Conservation (phyloP, 2,797 vertebrate genomes). For the Sebastes itinus region DNA sequence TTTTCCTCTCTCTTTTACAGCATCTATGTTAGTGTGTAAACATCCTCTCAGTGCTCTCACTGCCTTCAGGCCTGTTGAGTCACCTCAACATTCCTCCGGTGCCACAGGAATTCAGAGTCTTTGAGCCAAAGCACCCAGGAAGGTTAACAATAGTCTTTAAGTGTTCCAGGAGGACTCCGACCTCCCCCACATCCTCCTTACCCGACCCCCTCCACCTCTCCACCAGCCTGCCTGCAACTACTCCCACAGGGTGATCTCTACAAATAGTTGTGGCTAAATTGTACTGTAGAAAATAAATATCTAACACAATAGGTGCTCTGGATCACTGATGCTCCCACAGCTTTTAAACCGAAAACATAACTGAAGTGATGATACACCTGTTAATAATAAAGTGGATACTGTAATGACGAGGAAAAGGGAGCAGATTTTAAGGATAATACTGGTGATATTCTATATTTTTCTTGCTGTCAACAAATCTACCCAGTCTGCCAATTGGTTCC, state of each 20-base stretch:
- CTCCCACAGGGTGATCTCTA: background rate
- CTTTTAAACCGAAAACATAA: background rate
- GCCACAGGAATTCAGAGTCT: conserved; percentile 37
- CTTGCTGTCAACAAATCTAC: too few relatives aligned
- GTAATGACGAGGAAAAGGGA: too few relatives aligned
- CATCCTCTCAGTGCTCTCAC: background rate
- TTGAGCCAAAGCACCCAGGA: conserved; percentile 5
- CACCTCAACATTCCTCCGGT: conserved; percentile 51
- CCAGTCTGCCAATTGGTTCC: too few relatives aligned
- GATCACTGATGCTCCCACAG: background rate
- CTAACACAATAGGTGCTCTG: background rate
- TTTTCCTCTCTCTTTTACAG: background rate
- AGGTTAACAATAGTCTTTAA: conserved; percentile 17
- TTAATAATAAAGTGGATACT: background rate
- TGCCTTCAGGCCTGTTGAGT: conserved; percentile 31
- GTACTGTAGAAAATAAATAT: background rate
- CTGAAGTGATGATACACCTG: background rate
- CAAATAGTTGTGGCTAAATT: background rate
- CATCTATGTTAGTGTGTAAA: conserved; percentile 15
- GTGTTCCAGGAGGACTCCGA: background rate
- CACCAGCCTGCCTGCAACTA: background rate
- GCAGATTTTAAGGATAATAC: background rate
- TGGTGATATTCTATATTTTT: too few relatives aligned
- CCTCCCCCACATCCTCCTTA: background rate
- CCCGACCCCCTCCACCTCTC: background rate